phyloP scores from a whole-genome alignment of 35 echinoderm and acorn worm species.

The Heliocidaris erythrogramma region DNA sequence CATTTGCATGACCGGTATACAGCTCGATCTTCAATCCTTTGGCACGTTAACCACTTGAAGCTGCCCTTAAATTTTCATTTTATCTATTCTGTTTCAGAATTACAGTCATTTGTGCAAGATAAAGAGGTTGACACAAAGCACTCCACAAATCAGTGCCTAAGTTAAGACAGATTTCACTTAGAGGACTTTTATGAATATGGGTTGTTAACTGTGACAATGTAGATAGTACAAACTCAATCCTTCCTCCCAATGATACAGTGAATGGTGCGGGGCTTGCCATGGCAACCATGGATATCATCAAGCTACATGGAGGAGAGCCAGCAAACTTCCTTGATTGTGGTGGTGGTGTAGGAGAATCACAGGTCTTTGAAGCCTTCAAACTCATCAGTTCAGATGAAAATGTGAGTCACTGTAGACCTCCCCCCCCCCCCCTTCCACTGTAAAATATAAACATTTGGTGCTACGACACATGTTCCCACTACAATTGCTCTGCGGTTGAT shows the following conservation, averaged over 20 bases:
- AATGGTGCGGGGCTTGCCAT: conserved; percentile 98
- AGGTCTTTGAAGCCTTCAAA: conserved; percentile 93
- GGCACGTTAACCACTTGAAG: too few species aligned
- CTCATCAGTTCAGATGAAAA: conserved; percentile 83
- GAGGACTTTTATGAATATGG: too few species aligned
- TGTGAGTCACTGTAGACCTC: conserved; percentile 49
- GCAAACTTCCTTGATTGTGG: conserved; percentile 96
- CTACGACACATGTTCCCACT: neutral
- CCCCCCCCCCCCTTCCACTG: neutral
- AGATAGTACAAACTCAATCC: too few species aligned
- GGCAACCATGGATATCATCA: conserved; percentile 99
- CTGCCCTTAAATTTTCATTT: too few species aligned
- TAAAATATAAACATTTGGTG: neutral
- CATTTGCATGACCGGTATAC: too few species aligned
- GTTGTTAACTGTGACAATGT: too few species aligned
- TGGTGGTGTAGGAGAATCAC: conserved; percentile 82
- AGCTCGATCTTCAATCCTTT: too few species aligned
- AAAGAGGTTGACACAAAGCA: too few species aligned
- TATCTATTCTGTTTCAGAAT: too few species aligned
- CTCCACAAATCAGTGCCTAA: too few species aligned
- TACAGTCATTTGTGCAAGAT: too few species aligned
- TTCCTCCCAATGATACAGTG: conserved; percentile 54
- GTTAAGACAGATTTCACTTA: too few species aligned
- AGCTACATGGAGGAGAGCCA: conserved; percentile 88
- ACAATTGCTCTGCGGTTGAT: neutral